Conservation (phyloP, 2,113 vertebrate genomes). For the Echinops telfairi region DNA sequence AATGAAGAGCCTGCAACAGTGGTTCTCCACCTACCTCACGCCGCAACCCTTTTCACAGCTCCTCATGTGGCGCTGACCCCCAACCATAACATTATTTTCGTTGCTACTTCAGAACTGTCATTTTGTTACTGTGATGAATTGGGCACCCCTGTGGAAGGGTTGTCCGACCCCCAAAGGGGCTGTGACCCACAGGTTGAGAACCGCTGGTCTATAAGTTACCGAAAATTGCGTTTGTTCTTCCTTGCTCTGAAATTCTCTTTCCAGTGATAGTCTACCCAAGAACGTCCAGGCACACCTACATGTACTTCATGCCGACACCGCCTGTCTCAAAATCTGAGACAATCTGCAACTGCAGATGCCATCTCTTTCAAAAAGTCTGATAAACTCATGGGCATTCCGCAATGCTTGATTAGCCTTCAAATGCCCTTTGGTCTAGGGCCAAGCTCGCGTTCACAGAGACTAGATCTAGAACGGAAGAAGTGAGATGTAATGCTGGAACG, state of each 20-base stretch:
- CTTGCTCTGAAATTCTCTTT: conserved; percentile 41
- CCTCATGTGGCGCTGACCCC: too few species aligned
- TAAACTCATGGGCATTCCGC: not conserved
- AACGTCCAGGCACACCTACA: not conserved
- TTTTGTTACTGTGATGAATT: too few species aligned
- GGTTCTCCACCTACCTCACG: too few species aligned
- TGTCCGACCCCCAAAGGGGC: too few species aligned
- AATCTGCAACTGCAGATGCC: not conserved
- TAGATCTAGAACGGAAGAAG: conserved; percentile 38
- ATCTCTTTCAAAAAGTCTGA: conserved; percentile 20
- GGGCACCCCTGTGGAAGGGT: too few species aligned
- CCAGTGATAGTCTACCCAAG: conserved; percentile 42
- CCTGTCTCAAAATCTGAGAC: not conserved
- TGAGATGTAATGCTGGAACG: conserved; percentile 18
- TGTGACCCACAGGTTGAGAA: too few species aligned
- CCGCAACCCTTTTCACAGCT: too few species aligned
- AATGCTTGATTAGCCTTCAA: not conserved
- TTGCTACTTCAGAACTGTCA: too few species aligned
- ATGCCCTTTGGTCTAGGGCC: not conserved
- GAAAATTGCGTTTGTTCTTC: conserved; percentile 51
- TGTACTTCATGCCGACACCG: conserved; percentile 22
- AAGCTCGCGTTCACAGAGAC: not conserved
- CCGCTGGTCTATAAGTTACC: not conserved
- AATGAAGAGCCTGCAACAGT: not conserved
- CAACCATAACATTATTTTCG: too few species aligned